phyloP scores from a whole-genome alignment of 2,113 vertebrate species.

The Psittacula cyanocephala region DNA sequence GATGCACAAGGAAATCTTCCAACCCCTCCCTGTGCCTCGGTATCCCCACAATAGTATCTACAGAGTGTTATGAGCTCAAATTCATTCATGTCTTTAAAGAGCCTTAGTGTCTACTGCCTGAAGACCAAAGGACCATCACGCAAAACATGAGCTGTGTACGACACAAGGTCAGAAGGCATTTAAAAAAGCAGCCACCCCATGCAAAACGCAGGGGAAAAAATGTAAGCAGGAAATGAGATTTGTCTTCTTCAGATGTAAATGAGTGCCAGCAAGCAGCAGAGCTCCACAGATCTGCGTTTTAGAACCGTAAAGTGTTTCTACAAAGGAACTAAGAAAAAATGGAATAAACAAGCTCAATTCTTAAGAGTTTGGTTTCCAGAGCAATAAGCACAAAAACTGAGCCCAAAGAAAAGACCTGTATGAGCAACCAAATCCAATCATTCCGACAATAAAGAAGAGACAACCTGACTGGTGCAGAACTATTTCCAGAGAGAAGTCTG shows the following conservation, averaged over 20 bases:
- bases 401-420: constrained; percentile 14
- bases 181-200: background rate
- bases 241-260: constrained; percentile 13
- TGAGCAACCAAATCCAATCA: constrained; percentile 51
- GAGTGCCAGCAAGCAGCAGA: background rate
- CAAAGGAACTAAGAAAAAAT: background rate
- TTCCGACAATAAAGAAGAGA: constrained; percentile 11
- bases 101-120: background rate
- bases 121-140: background rate
- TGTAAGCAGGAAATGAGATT: background rate
- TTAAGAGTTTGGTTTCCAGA: constrained; percentile 29
- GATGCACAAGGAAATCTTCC: background rate
- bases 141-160: background rate
- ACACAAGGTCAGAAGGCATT: background rate
- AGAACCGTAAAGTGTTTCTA: background rate
- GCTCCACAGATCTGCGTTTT: background rate
- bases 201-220: background rate
- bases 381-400: constrained; percentile 6
- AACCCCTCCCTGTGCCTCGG: background rate
- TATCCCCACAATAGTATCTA: background rate
- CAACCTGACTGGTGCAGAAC: constrained; percentile 10
- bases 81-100: background rate
- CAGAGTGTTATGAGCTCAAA: background rate
- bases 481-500: constrained; percentile 44
- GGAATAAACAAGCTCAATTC: background rate